These are phyloP conservation scores for Telmatochromis brachygnathus DNA, from an alignment of 2,113 vertebrate genomes.

Conservation along the genomic window DNA sequence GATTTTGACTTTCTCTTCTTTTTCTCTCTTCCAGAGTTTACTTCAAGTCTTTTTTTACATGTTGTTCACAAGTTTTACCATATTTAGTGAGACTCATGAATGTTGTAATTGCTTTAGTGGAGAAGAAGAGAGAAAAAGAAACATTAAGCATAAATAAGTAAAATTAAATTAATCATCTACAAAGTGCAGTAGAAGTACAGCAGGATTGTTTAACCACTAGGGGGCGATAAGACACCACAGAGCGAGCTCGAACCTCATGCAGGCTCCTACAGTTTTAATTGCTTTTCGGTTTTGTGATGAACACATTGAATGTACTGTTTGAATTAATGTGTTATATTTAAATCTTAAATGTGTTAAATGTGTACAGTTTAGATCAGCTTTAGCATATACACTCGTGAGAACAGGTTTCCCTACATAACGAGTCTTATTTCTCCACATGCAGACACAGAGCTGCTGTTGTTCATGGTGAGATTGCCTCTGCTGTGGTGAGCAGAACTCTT, in stretches of 20 bases:
- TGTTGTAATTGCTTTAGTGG: not conserved
- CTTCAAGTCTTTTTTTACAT: not conserved
- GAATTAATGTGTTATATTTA: not conserved
- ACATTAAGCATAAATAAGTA: not conserved
- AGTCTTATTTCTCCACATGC: not conserved
- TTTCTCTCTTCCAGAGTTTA: accelerated
- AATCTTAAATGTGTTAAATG: not conserved
- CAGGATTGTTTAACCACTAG: not conserved
- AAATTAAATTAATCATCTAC: not conserved
- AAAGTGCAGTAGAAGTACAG: not conserved
- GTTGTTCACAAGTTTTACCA: not conserved
- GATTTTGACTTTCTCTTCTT: not conserved
- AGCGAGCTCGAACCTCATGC: not conserved
- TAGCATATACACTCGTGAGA: accelerated
- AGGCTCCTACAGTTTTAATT: not conserved
- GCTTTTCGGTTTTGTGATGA: not conserved
- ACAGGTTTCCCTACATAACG: not conserved
- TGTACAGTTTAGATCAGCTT: accelerated
- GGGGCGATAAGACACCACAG: not conserved
- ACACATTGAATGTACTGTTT: not conserved
- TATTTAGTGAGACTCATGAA: not conserved
- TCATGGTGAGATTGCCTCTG: not conserved
- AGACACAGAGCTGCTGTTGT: not conserved
- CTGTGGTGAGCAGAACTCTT: not conserved
- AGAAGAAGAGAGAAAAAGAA: not conserved